Evolutionary conservation across 2,888 invertebrate species (phyloP).

Genomic region (Tenthredo livida): DNA sequence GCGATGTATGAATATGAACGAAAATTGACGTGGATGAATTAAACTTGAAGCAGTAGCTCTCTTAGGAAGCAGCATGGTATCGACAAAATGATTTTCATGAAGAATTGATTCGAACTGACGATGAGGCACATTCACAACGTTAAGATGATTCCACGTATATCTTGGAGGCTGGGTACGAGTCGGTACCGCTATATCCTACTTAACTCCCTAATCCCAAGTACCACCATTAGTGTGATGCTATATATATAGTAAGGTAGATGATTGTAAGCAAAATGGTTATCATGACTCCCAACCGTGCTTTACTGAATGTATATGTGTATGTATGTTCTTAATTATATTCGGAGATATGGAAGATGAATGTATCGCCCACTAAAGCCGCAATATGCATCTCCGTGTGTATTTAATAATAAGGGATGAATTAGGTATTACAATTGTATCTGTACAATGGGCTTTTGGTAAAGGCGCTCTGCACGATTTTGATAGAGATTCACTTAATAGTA

Average conservation of each 20-base stretch:
- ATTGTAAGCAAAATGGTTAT: constrained; percentile 1
- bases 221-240: not conserved
- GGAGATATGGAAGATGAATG: not conserved
- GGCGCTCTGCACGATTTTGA: no score
- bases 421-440: no score
- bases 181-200: not conserved
- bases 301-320: no score
- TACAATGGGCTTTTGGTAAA: no score
- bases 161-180: not conserved
- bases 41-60: not conserved
- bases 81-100: not conserved
- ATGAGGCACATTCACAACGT: not conserved
- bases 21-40: not conserved
- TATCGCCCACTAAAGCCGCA: not conserved
- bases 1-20: not conserved
- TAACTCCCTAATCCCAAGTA: not conserved
- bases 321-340: not conserved
- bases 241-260: not conserved
- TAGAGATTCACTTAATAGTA: no score
- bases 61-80: not conserved
- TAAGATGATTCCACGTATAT: not conserved
- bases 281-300: not conserved
- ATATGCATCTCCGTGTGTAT: not conserved
- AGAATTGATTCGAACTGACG: not conserved
- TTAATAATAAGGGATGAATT: not conserved